Evolutionary conservation across 2,113 vertebrate genomes (phyloP).

Genomic region (Cyanoliseus patagonus): DNA sequence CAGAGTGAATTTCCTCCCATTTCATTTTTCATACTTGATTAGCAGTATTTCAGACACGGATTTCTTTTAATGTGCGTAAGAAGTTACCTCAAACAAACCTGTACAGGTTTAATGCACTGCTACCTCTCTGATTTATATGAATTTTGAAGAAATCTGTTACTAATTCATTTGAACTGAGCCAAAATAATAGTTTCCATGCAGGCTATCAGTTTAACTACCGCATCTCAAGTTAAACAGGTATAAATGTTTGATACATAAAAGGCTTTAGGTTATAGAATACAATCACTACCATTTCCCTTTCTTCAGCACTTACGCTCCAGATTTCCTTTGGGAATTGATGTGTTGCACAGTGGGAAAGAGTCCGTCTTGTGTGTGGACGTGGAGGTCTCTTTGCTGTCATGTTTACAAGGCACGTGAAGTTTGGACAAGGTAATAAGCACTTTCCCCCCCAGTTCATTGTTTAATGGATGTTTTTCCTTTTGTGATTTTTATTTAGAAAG

Average conservation of each 20-base stretch:
- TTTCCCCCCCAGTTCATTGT: neutral
- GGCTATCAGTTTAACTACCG: neutral
- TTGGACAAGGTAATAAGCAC: neutral
- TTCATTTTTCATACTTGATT: neutral
- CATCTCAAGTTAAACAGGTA: neutral
- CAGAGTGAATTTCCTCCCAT: neutral
- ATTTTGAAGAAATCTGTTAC: neutral
- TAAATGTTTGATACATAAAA: constrained; percentile 1
- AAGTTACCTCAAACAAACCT: neutral
- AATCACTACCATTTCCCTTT: neutral
- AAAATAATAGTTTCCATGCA: neutral
- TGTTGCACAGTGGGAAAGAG: neutral
- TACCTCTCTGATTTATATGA: neutral
- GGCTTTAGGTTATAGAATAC: neutral
- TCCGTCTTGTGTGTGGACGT: neutral
- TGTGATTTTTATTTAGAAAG: neutral
- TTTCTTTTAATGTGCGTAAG: neutral
- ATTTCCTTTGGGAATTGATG: neutral
- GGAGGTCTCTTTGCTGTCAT: neutral
- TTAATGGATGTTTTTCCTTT: neutral
- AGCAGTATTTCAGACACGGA: neutral
- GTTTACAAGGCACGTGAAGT: neutral
- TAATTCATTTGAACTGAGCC: neutral
- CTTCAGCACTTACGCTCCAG: neutral
- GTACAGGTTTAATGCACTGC: neutral